Evolutionary conservation across 1,140 invertebrate genomes (phyloP), one percentile per base, ranked within the genome.

Genomic region (Vanessa tameamea): DNA sequence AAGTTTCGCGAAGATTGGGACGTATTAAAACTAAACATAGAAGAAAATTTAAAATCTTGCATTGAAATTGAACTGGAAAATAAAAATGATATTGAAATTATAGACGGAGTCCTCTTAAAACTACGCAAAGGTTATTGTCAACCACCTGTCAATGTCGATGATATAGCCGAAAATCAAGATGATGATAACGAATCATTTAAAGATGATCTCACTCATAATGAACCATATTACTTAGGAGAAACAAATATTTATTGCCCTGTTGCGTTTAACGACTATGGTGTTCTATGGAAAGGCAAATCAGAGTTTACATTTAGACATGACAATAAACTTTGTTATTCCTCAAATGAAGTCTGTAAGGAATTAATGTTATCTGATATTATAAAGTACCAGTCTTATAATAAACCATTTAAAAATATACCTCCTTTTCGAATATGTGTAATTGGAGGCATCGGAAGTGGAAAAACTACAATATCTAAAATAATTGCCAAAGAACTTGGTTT

Each of bases 261-360:
- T 20, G 85, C 93, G 9, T 93, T 92, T 78, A 78, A 86, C 65
- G 84, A 93, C 55, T 79, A 94, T 74, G 83, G 87, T 23, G 87
- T 94, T n/a, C 79, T 95, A 15, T 94, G 94, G 94, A 92, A 92
- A 85, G 94, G 94, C 7, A 94, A 94, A 85, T 80, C 92, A 57
- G 90, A 94, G 64, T 94, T 93, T 75, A 76, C 82, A 37, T 82
- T 88, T 0, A 87, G 92, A 78, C 94, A 92, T 80, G 81, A 93
- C 73, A 90, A 94, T 70, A 93, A 93, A 84, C 65, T 93, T 9
- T 93, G 94, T 84, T 87, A 90, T 47, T 91, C 94, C 64, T 86
- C 82, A 47, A 94, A 86, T 50, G 87, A 93, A 75, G 69, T 86
- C 26, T 92, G 88, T 76, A 70, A 93, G 57, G 78, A 92, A 16